Percentiles rank a stretch among this genome's conserved stretches.
Conservation (phyloP, 2,113 vertebrate genomes). For the Thymallus thymallus region DNA sequence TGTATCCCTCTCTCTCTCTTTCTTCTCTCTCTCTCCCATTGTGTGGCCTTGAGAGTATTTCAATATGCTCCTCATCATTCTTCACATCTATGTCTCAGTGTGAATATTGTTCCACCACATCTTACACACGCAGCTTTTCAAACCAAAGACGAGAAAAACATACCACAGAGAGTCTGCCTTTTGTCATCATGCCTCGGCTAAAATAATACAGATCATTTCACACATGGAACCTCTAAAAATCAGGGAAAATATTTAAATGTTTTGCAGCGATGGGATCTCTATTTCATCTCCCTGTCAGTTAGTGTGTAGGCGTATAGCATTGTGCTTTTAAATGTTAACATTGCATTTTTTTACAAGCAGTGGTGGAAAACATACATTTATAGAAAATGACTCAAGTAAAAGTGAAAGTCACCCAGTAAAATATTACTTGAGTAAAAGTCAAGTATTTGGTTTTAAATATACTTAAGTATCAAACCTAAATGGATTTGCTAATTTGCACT, state of each 20-base stretch:
- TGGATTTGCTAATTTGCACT: too few relatives aligned
- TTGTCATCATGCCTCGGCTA: background rate
- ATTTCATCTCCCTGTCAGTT: background rate
- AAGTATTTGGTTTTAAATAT: too few relatives aligned
- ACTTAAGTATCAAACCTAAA: too few relatives aligned
- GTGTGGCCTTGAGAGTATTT: constrained; percentile 16
- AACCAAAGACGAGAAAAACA: background rate
- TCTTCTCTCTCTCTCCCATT: constrained; percentile 21
- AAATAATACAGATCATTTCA: background rate
- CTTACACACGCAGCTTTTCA: background rate
- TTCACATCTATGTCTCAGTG: constrained; percentile 1
- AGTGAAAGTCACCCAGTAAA: too few relatives aligned
- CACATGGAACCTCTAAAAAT: background rate
- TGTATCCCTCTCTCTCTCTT: background rate
- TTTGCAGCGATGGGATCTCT: background rate
- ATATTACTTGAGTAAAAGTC: too few relatives aligned
- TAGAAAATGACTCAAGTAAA: too few relatives aligned
- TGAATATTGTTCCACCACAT: background rate
- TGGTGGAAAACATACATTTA: too few relatives aligned
- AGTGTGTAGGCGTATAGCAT: too few relatives aligned
- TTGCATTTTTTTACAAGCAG: too few relatives aligned
- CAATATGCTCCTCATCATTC: constrained; percentile 10
- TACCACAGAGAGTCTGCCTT: background rate
- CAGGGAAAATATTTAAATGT: background rate
- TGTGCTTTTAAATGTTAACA: too few relatives aligned